Percentiles rank a stretch among this genome's conserved stretches.
Evolutionary conservation across 1,140 invertebrate species (phyloP).

Genomic region (Telenomus remus): DNA sequence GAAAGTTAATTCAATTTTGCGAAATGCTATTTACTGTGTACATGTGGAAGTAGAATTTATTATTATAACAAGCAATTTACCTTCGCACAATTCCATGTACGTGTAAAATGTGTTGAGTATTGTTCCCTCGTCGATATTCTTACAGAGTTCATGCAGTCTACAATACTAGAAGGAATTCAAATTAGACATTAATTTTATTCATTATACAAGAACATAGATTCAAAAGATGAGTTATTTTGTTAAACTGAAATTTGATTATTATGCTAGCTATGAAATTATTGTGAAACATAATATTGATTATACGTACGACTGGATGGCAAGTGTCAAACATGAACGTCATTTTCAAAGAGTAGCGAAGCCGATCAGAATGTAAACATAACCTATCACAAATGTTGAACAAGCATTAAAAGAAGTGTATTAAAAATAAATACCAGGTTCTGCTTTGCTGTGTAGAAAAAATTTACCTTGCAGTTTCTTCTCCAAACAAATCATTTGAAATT

Average conservation of each 20-base stretch:
- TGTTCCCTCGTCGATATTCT: conserved; percentile 67
- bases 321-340: conserved; percentile 62
- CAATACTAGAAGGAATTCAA: conserved; percentile 67
- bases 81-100: conserved; percentile 73
- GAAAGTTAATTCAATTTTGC: not conserved
- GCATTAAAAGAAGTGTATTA: no score
- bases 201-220: no score
- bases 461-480: no score
- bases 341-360: not conserved
- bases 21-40: not conserved
- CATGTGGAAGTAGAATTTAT: not conserved
- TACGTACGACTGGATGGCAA: conserved; percentile 69
- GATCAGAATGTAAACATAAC: conserved; percentile 7
- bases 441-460: no score
- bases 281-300: not conserved
- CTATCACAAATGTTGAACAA: not conserved
- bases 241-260: no score
- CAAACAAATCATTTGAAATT: no score
- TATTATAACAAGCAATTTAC: conserved; percentile 58
- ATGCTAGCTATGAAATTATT: no score
- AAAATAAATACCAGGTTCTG: no score
- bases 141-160: conserved; percentile 70
- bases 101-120: conserved; percentile 70
- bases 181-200: conserved; percentile 18
- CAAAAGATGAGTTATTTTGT: no score